These are phyloP conservation scores for Oryzias javanicus DNA, from an alignment of 2,113 vertebrate species.

Conservation along the genomic window DNA sequence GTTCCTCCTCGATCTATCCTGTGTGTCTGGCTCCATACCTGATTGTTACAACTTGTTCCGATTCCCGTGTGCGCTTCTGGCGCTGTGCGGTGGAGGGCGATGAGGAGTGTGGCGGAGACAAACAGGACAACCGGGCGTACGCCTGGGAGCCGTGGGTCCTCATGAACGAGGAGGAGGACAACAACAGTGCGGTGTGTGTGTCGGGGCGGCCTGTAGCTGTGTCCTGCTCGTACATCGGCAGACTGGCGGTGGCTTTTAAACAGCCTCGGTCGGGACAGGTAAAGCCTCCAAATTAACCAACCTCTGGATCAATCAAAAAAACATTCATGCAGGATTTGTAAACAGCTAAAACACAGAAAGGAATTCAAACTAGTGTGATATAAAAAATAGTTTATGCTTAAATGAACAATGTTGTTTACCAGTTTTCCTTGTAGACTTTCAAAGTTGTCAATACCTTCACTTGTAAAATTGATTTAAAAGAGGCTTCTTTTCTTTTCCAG, in stretches of 20 bases:
- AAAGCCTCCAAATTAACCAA: neutral
- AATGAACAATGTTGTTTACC: no score
- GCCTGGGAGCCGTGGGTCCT: constrained; percentile 92
- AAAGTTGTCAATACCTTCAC: no score
- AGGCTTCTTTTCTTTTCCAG: constrained; percentile 7
- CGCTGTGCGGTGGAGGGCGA: constrained; percentile 83
- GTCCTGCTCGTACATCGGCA: constrained; percentile 95
- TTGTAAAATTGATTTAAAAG: neutral
- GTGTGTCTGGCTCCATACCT: constrained; percentile 97
- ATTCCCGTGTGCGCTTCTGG: constrained; percentile 94
- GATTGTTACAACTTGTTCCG: constrained; percentile 96
- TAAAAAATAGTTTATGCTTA: constrained; percentile 2
- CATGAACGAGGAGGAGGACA: constrained; percentile 94
- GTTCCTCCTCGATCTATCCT: constrained; percentile 98
- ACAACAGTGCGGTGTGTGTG: constrained; percentile 88
- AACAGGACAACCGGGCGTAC: constrained; percentile 74
- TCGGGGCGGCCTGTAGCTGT: constrained; percentile 92
- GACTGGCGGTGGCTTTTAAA: constrained; percentile 94
- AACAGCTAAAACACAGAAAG: neutral
- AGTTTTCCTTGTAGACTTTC: no score
- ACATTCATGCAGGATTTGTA: no score
- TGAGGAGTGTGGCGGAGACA: constrained; percentile 52
- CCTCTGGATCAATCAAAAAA: constrained; percentile 12
- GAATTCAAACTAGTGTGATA: constrained; percentile 1
- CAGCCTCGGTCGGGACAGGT: constrained; percentile 78